Base-by-base conservation (phyloP, 1,140 invertebrate species). In the Drosophila bipectinata region DNA sequence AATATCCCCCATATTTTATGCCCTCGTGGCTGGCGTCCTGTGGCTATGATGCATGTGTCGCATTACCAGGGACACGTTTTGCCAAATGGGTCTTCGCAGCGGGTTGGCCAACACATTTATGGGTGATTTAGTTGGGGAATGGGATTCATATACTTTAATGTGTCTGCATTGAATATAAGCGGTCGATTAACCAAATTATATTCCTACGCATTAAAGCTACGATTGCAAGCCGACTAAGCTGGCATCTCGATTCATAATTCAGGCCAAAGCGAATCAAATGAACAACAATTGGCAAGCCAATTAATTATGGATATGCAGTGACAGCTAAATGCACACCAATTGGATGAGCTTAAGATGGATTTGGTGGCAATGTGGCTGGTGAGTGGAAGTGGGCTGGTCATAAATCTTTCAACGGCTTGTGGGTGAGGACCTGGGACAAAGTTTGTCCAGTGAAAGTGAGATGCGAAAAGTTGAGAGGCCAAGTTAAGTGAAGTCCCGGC, bases 1-100 rank as follows among this genome's bases (percentile, higher is more conserved):
- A 12, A 45, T 32, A 10, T 61, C 28, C 32, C 6, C 59, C 45
- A 39, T 18, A 48, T 57, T 48, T 57, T 54, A 30, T 52, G 26
- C 24, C 45, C 48, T 30, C 34, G 34, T 26, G 44, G 49, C 44
- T 28, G 34, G 41, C 26, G 44, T 69, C 75, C 76, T 56, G 68
- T 44, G 76, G 80, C 12, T 87, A 75, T 78, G 82, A 78, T 87
- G 68, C 81, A 87, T 81, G 74, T 81, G 74, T 71, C 74, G 71
- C 74, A 85, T 81, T 60, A 77, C 61, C 62, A 32, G 55, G 72
- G 74, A 72, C 48, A 64, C 72, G 68, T 58, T 47, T 30, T 54
- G 30, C 72, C 44, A 77, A 83, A 67, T 72, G 63, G 24, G 37
- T 84, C 44, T 30, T 24, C 55, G 34, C 81, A 71, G 60, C 72